Percentiles rank a stretch among this genome's conserved stretches.
These are phyloP conservation scores for Drosophila longiperda DNA, from an alignment of 2,888 invertebrate species.

Conservation along the genomic window DNA sequence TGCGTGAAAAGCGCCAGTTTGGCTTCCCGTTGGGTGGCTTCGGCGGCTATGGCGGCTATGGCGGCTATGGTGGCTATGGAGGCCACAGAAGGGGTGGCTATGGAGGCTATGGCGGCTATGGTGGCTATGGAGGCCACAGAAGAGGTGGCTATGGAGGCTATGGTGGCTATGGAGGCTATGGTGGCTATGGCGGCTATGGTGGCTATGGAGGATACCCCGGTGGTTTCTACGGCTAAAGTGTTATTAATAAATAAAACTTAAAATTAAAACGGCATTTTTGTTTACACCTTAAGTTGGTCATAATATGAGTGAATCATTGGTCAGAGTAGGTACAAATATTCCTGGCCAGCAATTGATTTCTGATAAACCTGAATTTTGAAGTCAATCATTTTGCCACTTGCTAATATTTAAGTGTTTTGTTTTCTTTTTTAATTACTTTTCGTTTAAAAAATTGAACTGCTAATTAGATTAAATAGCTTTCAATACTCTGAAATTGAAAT, in stretches of 20 bases:
- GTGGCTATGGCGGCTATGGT: conserved; percentile 24
- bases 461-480: conserved; percentile 17
- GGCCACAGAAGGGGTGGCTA: background rate
- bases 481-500: conserved; percentile 17
- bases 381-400: background rate
- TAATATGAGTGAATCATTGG: background rate
- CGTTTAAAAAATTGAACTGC: background rate
- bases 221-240: conserved; percentile 18
- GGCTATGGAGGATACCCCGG: conserved; percentile 20
- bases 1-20: conserved; percentile 58
- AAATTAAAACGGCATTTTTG: background rate
- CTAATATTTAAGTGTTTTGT: background rate
- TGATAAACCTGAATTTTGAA: background rate
- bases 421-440: background rate
- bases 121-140: conserved; percentile 1
- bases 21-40: conserved; percentile 15
- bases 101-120: background rate
- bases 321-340: background rate
- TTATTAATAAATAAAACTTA: background rate
- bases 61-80: conserved; percentile 30
- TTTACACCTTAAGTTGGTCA: background rate
- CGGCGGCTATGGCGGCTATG: conserved; percentile 24
- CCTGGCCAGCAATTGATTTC: background rate
- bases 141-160: conserved; percentile 7
- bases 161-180: conserved; percentile 28